Percentiles rank a stretch among this genome's conserved stretches.
Evolutionary conservation across 2,797 vertebrate species (phyloP).

Genomic region (Syndactyla subalaris): DNA sequence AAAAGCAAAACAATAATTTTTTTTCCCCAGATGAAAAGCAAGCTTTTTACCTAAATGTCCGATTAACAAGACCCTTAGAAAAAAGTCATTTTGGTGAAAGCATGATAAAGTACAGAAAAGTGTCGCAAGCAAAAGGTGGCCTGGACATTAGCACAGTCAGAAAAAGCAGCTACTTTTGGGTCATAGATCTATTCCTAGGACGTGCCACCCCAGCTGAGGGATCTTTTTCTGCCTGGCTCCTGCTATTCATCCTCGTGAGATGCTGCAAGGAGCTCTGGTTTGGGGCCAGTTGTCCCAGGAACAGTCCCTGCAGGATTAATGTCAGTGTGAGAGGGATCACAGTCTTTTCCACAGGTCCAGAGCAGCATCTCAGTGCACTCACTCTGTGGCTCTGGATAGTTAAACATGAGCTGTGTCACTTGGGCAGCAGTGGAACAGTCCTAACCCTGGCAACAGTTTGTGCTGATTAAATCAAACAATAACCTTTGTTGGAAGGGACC

Average conservation of each 20-base stretch:
- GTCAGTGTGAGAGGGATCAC: neutral
- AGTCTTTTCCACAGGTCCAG: accelerated
- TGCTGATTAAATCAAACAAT: neutral
- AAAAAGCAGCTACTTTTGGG: neutral
- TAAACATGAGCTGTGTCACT: neutral
- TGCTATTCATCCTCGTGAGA: neutral
- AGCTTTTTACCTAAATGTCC: neutral
- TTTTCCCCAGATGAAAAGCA: neutral
- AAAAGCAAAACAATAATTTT: neutral
- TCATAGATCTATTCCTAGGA: neutral
- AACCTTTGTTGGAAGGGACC: neutral
- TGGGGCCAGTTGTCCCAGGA: neutral
- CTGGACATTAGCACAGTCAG: neutral
- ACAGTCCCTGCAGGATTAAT: neutral
- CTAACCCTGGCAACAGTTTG: neutral
- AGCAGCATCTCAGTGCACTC: neutral
- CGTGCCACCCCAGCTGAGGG: neutral
- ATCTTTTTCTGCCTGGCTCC: neutral
- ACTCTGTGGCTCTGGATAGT: neutral
- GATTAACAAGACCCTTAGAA: neutral
- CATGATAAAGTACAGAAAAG: neutral
- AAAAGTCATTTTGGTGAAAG: neutral
- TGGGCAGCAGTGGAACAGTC: neutral
- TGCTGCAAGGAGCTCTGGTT: neutral
- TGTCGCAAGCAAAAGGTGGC: neutral